Base-by-base conservation (phyloP, 1,140 invertebrate genomes). In the Aphaenogaster ashmeadi region DNA sequence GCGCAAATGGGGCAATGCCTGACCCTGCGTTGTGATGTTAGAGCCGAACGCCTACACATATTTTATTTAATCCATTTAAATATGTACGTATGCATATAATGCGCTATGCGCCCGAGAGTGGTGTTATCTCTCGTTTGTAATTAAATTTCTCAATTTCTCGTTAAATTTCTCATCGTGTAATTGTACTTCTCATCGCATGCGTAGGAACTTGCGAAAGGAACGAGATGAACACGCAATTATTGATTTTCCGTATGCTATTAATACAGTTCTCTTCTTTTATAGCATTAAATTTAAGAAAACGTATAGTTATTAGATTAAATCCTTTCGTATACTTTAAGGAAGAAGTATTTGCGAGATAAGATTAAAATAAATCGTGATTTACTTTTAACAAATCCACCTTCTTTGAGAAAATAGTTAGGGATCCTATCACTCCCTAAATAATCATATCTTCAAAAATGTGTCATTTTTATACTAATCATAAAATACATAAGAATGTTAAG, bases 51-150 rank as follows among this genome's bases (percentile, higher is more conserved):
- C 9, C 3, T 71, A 15, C 6, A 41, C 41, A 21, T 44, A 11
- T 58, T 74, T 83, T 33, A 47, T 72, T 83, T 74, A 44, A 83
- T 83, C 27, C 36, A 33, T 27, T 8, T 56, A 69, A 58, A 83
- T 56, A 18, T 15, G 13, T 56, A 38, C 13, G 2, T 64, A 38
- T 64, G 21, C 8, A 15, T 47, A 66, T 81, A 36, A 81, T 0
- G 13, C 64, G 38, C 18, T 3, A 69, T 38, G 11, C n/a, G 36
- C n/a, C 38, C n/a, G 27, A 58, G 15, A 52, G 21, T 9, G 3
- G 11, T 44, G 3, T 47, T 74, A 18, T 9, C 38, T 58, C 71
- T 83, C 8, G 13, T 27, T 11, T 38, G 21, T 47, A 83, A 60
- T 74, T 67, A 47, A 67, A 5, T 69, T 69, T 27, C 21, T 69